These are phyloP conservation scores for Lasioglossum calceatum DNA, from an alignment of 2,888 invertebrate genomes.

Conservation along the genomic window DNA sequence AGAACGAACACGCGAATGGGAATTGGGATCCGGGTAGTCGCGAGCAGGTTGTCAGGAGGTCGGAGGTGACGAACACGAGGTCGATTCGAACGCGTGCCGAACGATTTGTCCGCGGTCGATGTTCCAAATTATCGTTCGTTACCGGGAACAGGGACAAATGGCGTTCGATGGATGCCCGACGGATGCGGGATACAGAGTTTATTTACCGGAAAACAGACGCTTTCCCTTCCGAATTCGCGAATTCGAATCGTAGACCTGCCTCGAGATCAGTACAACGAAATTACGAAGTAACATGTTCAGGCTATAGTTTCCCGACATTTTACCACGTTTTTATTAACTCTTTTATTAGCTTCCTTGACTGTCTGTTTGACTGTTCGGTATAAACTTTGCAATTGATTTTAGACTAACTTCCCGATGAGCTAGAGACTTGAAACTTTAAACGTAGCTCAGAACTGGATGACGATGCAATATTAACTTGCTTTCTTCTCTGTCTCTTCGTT, in stretches of 20 bases:
- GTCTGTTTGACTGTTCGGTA: no score
- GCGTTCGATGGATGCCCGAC: not conserved
- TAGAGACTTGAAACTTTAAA: no score
- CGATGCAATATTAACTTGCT: no score
- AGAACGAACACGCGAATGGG: not conserved
- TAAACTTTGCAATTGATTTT: no score
- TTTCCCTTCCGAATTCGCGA: no score
- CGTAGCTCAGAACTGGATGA: no score
- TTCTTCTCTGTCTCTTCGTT: no score
- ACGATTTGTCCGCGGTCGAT: slow-evolving; percentile 4
- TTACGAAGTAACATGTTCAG: not conserved
- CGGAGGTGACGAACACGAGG: not conserved
- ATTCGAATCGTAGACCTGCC: not conserved
- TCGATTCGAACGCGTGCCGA: not conserved
- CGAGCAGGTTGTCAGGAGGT: not conserved
- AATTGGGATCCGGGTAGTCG: not conserved
- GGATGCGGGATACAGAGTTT: not conserved
- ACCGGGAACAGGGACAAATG: not conserved
- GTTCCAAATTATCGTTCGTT: slow-evolving; percentile 5
- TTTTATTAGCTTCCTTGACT: no score
- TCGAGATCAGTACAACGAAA: not conserved
- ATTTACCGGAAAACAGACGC: not conserved
- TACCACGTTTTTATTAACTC: no score
- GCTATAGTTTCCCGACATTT: not conserved
- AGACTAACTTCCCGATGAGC: no score